Base-by-base conservation (phyloP, 1,140 invertebrate species). In the Drosophila bocqueti region DNA sequence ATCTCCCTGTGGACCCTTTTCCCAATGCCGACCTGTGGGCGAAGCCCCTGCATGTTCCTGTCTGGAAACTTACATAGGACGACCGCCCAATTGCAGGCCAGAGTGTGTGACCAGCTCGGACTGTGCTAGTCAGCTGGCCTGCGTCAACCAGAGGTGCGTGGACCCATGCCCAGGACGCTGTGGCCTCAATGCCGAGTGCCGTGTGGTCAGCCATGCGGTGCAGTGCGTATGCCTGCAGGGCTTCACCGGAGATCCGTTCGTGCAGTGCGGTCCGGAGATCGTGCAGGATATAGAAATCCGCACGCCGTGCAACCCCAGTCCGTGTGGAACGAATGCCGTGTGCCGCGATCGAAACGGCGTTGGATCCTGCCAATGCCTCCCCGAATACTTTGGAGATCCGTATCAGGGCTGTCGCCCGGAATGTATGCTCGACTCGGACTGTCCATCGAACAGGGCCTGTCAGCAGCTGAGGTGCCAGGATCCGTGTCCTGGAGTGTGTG, bases 91-190 rank as follows among this genome's bases (percentile, higher is more conserved):
- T 61, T 97, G 97, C 82, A 94, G 96, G 77, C 96, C 96, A 3
- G 96, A 97, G 93, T 98, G 97, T 90, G 94, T 96, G 18, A 94
- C 96, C 7, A 96, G 96, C 83, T 95, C 96, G 4, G 96, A 98
- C 79, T 98, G 97, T 93, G 92, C 95, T 4, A 94, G 95, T n/a
- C 95, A 95, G 58, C 94, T 95, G 84, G 95, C 96, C 47, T 98
- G 97, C 86, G 95, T 96, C 29, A 95, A 95, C 85, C 96, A 96
- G 73, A 97, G 96, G 93, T 98, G 97, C 93, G 93, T 94, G 60
- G 95, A 98, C 93, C 97, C 97, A 16, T 98, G 97, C 86, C 95
- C 95, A 16, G 96, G 96, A 79, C 95, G 95, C 47, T 98, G 97
- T 93, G 97, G 97, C n/a, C 92, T 94, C 3, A 96, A 97, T 93